Evolutionary conservation across 1,140 invertebrate genomes (phyloP).

Genomic region (Lithobius niger): DNA sequence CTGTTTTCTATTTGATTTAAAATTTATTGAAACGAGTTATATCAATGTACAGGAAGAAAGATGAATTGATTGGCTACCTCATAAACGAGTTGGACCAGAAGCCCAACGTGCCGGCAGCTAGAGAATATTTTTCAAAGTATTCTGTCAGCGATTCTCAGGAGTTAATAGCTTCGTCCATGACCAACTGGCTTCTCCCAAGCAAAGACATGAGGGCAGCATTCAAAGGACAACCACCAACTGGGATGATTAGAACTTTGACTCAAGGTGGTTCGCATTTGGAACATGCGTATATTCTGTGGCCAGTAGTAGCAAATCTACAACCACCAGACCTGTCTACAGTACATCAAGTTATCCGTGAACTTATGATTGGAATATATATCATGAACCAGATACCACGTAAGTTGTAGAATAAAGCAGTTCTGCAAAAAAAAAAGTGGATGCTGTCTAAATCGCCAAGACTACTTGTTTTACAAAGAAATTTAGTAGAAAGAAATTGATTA

Average conservation of each 20-base stretch:
- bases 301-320: neutral
- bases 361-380: slow-evolving; percentile 5
- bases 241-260: neutral
- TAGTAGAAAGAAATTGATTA: too few relatives aligned
- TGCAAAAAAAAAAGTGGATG: too few relatives aligned
- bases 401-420: too few relatives aligned
- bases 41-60: neutral
- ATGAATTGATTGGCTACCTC: neutral
- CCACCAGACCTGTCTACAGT: neutral
- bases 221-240: neutral
- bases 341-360: slow-evolving; percentile 4
- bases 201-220: neutral
- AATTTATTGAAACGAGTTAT: too few relatives aligned
- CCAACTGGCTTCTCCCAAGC: neutral
- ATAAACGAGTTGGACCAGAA: neutral
- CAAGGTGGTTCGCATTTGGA: neutral
- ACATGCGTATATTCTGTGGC: neutral
- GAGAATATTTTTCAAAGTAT: neutral
- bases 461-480: too few relatives aligned
- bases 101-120: neutral
- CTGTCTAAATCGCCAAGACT: too few relatives aligned
- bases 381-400: slow-evolving; percentile 8
- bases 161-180: neutral
- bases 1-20: too few relatives aligned
- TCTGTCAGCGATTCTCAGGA: neutral